Base-by-base conservation (phyloP, 2,113 vertebrate genomes). In the Tenrec ecaudatus region DNA sequence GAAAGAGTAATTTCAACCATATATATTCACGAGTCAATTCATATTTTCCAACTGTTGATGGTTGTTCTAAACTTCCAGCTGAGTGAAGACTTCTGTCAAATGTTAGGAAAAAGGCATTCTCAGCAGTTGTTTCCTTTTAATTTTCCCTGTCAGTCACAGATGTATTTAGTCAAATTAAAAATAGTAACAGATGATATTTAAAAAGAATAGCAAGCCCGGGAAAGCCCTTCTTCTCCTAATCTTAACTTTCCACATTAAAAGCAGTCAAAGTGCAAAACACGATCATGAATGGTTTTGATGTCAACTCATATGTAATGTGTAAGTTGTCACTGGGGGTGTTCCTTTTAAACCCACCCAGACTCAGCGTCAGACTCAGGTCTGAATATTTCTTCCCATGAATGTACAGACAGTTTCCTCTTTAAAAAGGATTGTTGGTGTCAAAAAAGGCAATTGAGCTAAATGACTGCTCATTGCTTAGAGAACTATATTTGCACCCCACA, bases 111-210 rank as follows among this genome's bases (percentile, higher is more conserved):
- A 75, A 90, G 76, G 73, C 12, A 76, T 85, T 57, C 73, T 69
- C 53, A 36, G 84, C 31, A 76, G 58, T 80, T 93, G 47, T 88
- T 95, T 86, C 71, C 58, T 89, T 92, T 82, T 0, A 15, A 11
- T 77, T n/a, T 69, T 83, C 80, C n/a, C 80, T 80, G 62, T 89
- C 60, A 91, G 36, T 92, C 88, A 90, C 12, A 86, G 85, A 76
- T 76, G 92, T 64, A 86, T 86, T 95, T 89, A 94, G 31, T 20
- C n/a, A 95, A 96, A 88, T 95, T 58, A 88, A 27, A 95, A 94
- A 95, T 79, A 95, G 69, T 80, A 95, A 90, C 15, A 90, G 40
- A 62, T 92, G 73, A 89, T 88, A 76, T n/a, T n/a, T 58, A 76
- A 90, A 92, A 94, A 92, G 91, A 83, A 43, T 66, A 94, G 25